Evolutionary conservation across 2,113 vertebrate species (phyloP).

Genomic region (Carassius gibelio): DNA sequence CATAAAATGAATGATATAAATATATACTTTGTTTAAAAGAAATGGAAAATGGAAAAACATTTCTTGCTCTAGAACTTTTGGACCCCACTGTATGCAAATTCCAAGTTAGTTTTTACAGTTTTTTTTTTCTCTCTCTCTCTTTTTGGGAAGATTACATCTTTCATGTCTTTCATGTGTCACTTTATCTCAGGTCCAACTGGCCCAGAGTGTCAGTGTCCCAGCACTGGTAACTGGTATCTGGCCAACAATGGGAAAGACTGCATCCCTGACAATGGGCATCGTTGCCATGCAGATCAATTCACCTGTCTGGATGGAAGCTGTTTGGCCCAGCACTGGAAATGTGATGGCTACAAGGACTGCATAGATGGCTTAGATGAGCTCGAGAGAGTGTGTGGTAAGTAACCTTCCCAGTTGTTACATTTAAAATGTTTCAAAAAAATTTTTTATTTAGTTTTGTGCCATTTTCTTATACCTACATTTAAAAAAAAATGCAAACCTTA

Average conservation of each 20-base stretch:
- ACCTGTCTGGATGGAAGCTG: slow-evolving; percentile 87
- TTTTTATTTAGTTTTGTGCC: background rate
- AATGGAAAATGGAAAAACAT: background rate
- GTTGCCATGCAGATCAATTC: slow-evolving; percentile 81
- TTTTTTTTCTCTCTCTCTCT: background rate
- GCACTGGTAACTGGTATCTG: slow-evolving; percentile 85
- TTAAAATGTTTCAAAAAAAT: background rate
- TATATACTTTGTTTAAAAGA: too few relatives aligned
- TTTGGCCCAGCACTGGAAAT: slow-evolving; percentile 80
- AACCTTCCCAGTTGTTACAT: background rate
- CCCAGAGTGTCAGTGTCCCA: slow-evolving; percentile 92
- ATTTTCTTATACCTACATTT: background rate
- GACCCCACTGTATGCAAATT: background rate
- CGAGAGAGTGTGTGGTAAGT: slow-evolving; percentile 90
- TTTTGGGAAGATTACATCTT: background rate
- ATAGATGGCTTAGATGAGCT: slow-evolving; percentile 85
- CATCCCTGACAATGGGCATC: slow-evolving; percentile 80
- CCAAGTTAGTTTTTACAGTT: too few relatives aligned
- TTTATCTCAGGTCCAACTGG: slow-evolving; percentile 81
- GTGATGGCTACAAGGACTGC: slow-evolving; percentile 84
- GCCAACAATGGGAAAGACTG: slow-evolving; percentile 90
- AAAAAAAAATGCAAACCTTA: background rate
- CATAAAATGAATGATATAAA: too few relatives aligned
- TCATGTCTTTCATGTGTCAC: background rate
- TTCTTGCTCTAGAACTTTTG: background rate